Evolutionary conservation across 2,113 vertebrate species (phyloP).

Genomic region (Heterochromis multidens): DNA sequence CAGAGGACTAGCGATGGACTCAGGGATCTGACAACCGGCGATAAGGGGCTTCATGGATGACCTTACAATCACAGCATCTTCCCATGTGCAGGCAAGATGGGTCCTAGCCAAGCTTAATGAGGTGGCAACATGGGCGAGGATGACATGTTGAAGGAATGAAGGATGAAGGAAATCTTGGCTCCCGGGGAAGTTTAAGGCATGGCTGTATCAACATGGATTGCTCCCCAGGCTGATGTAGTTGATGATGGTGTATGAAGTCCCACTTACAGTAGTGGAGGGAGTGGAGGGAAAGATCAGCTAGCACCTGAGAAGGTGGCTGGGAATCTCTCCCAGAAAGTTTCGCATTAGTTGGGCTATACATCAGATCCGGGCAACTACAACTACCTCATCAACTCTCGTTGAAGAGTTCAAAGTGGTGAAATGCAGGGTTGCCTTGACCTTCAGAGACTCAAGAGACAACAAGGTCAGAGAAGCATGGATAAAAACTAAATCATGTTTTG

Average conservation of each 20-base stretch:
- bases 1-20: not conserved
- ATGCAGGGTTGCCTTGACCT: not conserved
- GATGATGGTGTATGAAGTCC: not conserved
- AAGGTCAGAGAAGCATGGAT: not conserved
- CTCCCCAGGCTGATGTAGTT: not conserved
- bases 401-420: not conserved
- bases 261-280: not conserved
- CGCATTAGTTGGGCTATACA: not conserved
- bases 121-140: not conserved
- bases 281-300: not conserved
- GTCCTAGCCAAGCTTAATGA: not conserved
- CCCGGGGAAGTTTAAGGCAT: not conserved
- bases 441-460: not conserved
- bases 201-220: not conserved
- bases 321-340: not conserved
- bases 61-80: not conserved
- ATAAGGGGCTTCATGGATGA: not conserved
- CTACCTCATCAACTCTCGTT: not conserved
- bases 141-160: no score
- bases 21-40: not conserved
- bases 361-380: not conserved
- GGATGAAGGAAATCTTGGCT: no score
- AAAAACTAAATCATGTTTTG: not conserved
- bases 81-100: not conserved
- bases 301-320: not conserved